Evolutionary conservation across 2,113 vertebrate species (phyloP), one percentile per base, ranked within the genome.

Genomic region (Bothrops jararaca): DNA sequence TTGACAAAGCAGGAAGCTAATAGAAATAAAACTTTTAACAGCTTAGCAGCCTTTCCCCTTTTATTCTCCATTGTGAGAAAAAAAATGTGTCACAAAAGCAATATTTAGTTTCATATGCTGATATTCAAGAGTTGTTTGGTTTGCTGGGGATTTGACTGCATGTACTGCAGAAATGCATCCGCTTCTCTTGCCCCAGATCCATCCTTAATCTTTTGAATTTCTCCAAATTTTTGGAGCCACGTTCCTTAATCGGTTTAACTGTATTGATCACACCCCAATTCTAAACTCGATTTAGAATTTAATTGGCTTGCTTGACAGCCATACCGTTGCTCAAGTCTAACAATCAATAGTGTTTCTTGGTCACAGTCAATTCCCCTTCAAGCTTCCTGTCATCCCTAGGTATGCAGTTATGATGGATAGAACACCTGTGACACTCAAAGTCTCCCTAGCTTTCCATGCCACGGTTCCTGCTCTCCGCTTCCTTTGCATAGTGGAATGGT

Each of bases 191-290:
- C 93, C 26, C 85, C 18, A 60, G 57, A 29, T 12, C 42, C 6
- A 88, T 93, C 20, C 92, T 85, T 92, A 93, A 91, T 95, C 94
- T 95, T 85, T 3, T 91, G 89, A 94, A 85, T 92, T 89, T 95
- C 93, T 90, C 92, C 94, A 93, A 86, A 94, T 60, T 93, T 92
- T 50, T 95, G 94, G 92, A 94, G 93, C 95, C 0, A 0, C 23
- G 58, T 45, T 60, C 56, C 15, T 29, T 86, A 60, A 29, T 87
- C 5, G 4, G 2, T 91, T 45, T 60, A 86, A 58, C 24, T 0
- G 0, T 85, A 95, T 95, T 0, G 34, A 95, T 96, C 94, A 87
- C 74, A 3, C 5, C 85, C 69, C 42, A 64, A 24, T 90, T 53
- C 94, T 88, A 91, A 80, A 60, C 89, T 89, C 91, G 20, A 90